A percentile compares a stretch with the other conserved stretches of the same genome.
phyloP scores from a whole-genome alignment of 2,797 vertebrate species.

The Pseudochromis fuscus region DNA sequence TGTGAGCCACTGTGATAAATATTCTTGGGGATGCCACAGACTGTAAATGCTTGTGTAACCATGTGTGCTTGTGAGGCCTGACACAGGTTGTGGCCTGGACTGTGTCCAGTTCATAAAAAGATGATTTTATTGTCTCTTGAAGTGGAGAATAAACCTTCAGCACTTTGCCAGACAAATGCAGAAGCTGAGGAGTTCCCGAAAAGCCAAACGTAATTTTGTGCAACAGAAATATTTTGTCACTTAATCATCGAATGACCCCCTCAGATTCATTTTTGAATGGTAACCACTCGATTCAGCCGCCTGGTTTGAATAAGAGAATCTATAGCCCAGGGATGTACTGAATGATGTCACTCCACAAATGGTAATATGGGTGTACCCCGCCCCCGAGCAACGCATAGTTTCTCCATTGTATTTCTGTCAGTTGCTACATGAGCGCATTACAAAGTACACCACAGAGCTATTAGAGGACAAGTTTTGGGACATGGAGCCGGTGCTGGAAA shows the following conservation, averaged over 20 bases:
- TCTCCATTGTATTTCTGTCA: constrained; percentile 70
- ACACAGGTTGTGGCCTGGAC: background rate
- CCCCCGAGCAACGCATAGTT: constrained; percentile 67
- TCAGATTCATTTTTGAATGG: constrained; percentile 6
- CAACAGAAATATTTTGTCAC: background rate
- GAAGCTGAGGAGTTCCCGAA: background rate
- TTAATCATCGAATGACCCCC: constrained; percentile 5
- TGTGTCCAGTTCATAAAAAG: background rate
- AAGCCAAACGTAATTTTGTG: background rate
- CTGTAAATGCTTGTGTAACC: constrained; percentile 7
- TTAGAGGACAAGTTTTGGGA: constrained; percentile 34
- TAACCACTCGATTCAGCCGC: constrained; percentile 18
- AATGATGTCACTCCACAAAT: constrained; percentile 73
- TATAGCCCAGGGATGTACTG: constrained; percentile 32
- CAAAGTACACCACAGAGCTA: constrained; percentile 48
- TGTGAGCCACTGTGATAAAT: background rate
- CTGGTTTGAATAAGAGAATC: constrained; percentile 62
- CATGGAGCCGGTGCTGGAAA: constrained; percentile 9
- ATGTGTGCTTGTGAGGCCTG: background rate
- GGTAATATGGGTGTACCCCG: constrained; percentile 66
- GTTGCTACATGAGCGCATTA: constrained; percentile 45
- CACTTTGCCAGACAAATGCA: background rate
- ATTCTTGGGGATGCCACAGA: background rate
- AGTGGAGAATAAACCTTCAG: background rate
- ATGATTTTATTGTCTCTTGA: background rate